Conservation (phyloP, 2,888 invertebrate genomes). For the Oscheius sp. region DNA sequence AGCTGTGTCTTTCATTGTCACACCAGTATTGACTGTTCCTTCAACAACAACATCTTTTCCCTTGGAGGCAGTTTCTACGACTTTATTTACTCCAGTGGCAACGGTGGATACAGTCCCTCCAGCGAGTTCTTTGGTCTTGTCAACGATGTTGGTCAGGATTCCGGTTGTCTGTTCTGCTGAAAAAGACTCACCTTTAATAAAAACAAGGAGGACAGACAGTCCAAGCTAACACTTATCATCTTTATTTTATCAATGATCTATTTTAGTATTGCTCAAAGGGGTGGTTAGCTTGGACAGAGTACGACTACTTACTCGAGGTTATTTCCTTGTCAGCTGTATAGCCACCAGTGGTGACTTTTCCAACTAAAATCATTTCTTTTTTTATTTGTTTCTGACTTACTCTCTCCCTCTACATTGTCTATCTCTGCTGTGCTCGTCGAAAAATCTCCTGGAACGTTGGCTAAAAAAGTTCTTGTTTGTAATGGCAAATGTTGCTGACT, state of each 20-base stretch:
- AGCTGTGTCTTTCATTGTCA: not conserved
- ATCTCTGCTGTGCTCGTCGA: constrained; percentile 2
- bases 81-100: not conserved
- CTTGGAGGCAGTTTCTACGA: not conserved
- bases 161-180: not conserved
- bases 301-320: constrained; percentile 2
- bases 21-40: not conserved
- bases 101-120: not conserved
- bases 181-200: no score
- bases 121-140: not conserved
- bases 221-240: not conserved
- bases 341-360: constrained; percentile 8
- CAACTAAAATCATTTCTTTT: constrained; percentile 7
- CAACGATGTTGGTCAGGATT: not conserved
- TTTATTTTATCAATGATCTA: not conserved
- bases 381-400: not conserved
- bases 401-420: constrained; percentile 23
- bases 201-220: not conserved
- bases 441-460: not conserved
- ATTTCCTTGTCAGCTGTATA: not conserved
- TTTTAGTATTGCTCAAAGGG: not conserved
- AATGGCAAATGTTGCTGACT: no score
- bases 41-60: not conserved
- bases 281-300: not conserved
- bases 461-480: not conserved